phyloP scores from a whole-genome alignment of 2,797 vertebrate genomes.

The Heterohyrax brucei region DNA sequence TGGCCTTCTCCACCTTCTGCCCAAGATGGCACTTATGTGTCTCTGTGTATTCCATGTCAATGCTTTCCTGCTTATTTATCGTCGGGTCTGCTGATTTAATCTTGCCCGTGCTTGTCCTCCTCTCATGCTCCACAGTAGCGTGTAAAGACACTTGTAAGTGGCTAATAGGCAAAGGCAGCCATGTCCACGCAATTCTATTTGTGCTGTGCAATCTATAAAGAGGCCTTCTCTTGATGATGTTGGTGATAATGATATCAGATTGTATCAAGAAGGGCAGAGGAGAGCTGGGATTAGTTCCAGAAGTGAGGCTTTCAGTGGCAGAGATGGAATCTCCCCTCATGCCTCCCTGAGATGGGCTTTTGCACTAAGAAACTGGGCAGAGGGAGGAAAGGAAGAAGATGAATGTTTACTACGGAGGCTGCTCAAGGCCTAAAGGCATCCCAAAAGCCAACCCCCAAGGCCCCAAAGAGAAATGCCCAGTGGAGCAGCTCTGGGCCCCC shows the following conservation, averaged over 20 bases:
- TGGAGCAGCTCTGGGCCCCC: fast-evolving
- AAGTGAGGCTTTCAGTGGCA: not conserved
- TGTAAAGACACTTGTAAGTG: not conserved
- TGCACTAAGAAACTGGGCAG: not conserved
- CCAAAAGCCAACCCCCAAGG: not conserved
- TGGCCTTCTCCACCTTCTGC: conserved; percentile 25
- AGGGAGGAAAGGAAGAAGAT: not conserved
- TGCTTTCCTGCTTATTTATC: conserved; percentile 41
- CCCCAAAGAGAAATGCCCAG: not conserved
- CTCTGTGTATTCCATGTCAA: not conserved
- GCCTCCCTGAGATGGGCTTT: not conserved
- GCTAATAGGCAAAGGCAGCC: not conserved
- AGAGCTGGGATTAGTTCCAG: not conserved
- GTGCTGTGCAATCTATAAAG: not conserved
- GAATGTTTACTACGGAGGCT: not conserved
- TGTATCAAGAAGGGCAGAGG: not conserved
- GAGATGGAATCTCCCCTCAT: not conserved
- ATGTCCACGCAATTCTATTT: not conserved
- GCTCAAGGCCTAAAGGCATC: not conserved
- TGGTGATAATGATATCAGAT: not conserved
- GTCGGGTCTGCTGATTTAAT: conserved; percentile 59
- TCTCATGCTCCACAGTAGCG: not conserved
- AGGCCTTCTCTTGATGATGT: not conserved
- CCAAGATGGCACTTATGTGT: not conserved
- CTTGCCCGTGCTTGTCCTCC: conserved; percentile 2